Base-by-base conservation (phyloP, 2,888 invertebrate species). In the Steromphala cineraria region DNA sequence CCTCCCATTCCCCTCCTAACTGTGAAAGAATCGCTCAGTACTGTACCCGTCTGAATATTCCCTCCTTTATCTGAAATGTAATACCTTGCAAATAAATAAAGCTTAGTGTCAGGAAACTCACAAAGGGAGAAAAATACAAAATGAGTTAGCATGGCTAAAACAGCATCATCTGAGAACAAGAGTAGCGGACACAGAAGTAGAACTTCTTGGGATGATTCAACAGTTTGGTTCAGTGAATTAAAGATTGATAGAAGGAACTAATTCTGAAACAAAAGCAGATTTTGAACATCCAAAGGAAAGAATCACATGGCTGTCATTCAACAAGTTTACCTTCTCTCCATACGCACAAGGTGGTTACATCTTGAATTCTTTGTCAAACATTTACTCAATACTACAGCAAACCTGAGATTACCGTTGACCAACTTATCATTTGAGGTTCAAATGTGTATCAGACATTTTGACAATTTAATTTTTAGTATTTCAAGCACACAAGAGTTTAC, bases 91-190 rank as follows among this genome's bases (percentile, higher is more conserved):
- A 46, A 46, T 46, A 46, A 46, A 13, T 21, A 56, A 10, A n/a
- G 56, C 21, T 13, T 21, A n/a, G 56, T 4, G 56, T 56, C 24
- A 21, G 19, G 56, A 24, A 2, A 24, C 19, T 21, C 56, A 56
- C 24, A 21, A 24, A 24, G 56, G 24, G 19, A 21, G 56, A 24
- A 56, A 56, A 24, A 56, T 7, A 4, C 7, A 4, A 56, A 19
- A 71, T 17, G 15, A 40, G 71, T 71, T 71, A 71, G 71, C 31
- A 71, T 71, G 71, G 36, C 71, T 71, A 71, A 71, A 71, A 71
- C 71, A 71, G 71, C 71, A 7, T 71, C 71, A 71, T 71, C 71
- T 71, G 71, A 71, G 36, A 71, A 71, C 71, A 71, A 71, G 71
- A 71, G 5, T 71, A 40, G 24, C 10, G n/a, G 40, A 71, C 71